Conservation (phyloP, 2,888 invertebrate genomes). For the Argyresthia albistria region DNA sequence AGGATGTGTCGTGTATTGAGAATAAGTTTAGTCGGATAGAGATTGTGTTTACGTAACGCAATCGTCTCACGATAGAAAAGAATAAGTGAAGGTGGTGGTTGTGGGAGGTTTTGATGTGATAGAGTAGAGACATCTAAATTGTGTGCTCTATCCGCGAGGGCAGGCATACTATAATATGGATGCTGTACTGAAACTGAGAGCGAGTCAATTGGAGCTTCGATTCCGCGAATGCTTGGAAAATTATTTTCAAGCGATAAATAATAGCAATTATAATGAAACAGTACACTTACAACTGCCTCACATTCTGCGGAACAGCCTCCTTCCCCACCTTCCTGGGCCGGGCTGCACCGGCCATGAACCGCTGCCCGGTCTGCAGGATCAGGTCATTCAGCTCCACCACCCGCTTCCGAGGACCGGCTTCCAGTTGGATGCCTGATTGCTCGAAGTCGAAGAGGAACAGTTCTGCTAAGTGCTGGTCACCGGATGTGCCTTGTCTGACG, state of each 20-base stretch:
- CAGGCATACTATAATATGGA: too few species aligned
- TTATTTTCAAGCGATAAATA: too few species aligned
- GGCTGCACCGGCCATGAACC: conserved; percentile 84
- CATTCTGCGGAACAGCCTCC: conserved; percentile 77
- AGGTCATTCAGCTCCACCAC: conserved; percentile 91
- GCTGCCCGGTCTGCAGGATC: conserved; percentile 87
- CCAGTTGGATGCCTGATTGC: conserved; percentile 96
- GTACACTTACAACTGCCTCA: conserved; percentile 79
- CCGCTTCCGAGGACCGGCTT: conserved; percentile 76
- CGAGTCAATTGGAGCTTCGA: too few species aligned
- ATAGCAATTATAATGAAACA: background rate
- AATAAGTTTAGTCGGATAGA: too few species aligned
- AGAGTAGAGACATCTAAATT: too few species aligned
- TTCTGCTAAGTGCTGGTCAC: conserved; percentile 89
- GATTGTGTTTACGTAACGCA: background rate
- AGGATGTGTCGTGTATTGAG: too few species aligned
- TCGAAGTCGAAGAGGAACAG: conserved; percentile 98
- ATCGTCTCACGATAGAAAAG: too few species aligned
- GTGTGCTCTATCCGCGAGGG: too few species aligned
- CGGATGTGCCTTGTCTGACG: conserved; percentile 80
- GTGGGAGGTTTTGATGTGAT: too few species aligned
- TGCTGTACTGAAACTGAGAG: too few species aligned
- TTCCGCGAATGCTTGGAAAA: too few species aligned
- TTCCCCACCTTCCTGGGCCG: conserved; percentile 78
- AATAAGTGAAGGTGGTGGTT: too few species aligned